A percentile compares a stretch with the other conserved stretches of the same genome.
Conservation (phyloP, 2,888 invertebrate species). For the Thereva unica region DNA sequence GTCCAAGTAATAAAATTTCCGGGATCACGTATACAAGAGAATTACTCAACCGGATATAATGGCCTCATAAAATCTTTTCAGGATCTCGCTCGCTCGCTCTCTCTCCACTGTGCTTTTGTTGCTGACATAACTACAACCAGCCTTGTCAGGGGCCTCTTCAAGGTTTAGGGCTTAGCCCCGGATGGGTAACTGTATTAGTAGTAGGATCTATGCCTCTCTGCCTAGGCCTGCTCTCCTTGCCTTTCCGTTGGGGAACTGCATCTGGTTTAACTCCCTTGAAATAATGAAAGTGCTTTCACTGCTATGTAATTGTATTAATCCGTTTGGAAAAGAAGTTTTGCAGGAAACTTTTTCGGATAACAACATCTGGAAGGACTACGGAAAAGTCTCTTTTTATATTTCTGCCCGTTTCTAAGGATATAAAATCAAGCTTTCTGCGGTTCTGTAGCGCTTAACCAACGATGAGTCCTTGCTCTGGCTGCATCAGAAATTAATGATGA, state of each 20-base stretch:
- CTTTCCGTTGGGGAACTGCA: constrained; percentile 5
- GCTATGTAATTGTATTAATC: constrained; percentile 24
- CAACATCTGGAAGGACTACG: constrained; percentile 6
- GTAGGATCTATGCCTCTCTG: neutral
- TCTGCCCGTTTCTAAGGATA: too few relatives aligned
- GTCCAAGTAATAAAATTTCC: constrained; percentile 41
- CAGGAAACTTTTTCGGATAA: constrained; percentile 7
- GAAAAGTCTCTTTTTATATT: too few relatives aligned
- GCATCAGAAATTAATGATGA: too few relatives aligned
- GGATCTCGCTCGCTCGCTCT: neutral
- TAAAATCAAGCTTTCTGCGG: too few relatives aligned
- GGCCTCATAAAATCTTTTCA: constrained; percentile 41
- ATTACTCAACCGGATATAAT: constrained; percentile 42
- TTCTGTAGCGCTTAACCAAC: too few relatives aligned
- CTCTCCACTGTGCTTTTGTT: constrained; percentile 15
- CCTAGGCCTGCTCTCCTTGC: too few relatives aligned
- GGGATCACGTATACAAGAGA: constrained; percentile 42
- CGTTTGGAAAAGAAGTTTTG: constrained; percentile 8
- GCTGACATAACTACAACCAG: constrained; percentile 9
- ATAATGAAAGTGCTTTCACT: constrained; percentile 12
- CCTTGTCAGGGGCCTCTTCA: neutral
- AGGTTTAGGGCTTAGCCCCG: constrained; percentile 9
- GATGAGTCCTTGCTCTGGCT: too few relatives aligned
- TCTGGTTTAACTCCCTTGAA: constrained; percentile 16
- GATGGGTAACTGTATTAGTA: constrained; percentile 14